Evolutionary conservation across 2,888 invertebrate genomes (phyloP).

Genomic region (Xestoiulus laeticollis): DNA sequence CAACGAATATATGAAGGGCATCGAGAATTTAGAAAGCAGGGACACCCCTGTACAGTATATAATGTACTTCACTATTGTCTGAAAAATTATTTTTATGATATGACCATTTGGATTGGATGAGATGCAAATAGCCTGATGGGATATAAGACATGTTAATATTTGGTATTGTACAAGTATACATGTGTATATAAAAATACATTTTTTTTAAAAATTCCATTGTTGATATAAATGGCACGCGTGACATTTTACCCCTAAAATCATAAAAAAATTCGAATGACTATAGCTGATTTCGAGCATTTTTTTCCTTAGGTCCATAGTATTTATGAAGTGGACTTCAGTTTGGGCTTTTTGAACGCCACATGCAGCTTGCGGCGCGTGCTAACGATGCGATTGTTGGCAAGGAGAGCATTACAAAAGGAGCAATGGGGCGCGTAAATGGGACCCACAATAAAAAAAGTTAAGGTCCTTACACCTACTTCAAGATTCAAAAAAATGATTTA

Average conservation of each 20-base stretch:
- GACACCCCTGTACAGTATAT: no score
- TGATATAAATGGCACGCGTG: not conserved
- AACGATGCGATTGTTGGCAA: conserved; percentile 18
- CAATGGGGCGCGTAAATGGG: conserved; percentile 32
- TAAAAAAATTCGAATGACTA: not conserved
- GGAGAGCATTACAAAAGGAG: not conserved
- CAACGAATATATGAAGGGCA: no score
- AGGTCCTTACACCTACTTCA: not conserved
- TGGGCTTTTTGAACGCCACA: not conserved
- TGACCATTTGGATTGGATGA: no score
- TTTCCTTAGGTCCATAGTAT: not conserved
- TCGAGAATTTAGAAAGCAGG: no score
- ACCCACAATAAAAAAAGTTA: not conserved
- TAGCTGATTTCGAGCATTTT: not conserved
- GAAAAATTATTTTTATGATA: no score
- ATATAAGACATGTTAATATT: no score
- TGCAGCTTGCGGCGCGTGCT: not conserved
- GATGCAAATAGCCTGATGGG: no score
- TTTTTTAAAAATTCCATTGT: not conserved
- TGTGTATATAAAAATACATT: no score
- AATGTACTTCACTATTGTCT: no score
- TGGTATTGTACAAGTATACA: no score
- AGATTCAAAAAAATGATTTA: not conserved
- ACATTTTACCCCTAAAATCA: not conserved
- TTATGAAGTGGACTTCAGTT: conserved; percentile 12